Conservation (phyloP, 2,888 invertebrate species). For the Euplexia lucipara region DNA sequence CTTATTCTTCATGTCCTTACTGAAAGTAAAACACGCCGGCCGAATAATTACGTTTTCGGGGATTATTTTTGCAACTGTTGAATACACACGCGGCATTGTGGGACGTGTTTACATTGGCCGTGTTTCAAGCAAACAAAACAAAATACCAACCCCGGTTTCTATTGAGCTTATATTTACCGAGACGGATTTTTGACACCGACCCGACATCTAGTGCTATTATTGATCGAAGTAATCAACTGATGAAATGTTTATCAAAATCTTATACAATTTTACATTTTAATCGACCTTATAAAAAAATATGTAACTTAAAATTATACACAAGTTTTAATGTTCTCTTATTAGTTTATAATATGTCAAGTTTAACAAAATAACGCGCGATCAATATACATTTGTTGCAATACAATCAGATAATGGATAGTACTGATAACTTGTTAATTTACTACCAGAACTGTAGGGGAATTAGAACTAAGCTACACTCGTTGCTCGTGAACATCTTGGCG, state of each 20-base stretch:
- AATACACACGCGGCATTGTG: no score
- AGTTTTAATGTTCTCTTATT: neutral
- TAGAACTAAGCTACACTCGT: conserved; percentile 1
- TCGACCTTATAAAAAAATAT: neutral
- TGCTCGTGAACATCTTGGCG: neutral
- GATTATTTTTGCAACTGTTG: no score
- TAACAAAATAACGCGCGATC: neutral
- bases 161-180: no score
- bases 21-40: no score
- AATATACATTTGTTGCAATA: neutral
- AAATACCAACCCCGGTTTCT: no score
- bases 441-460: conserved; percentile 15
- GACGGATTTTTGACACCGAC: no score
- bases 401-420: neutral
- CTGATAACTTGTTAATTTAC: neutral
- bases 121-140: no score
- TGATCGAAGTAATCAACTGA: no score
- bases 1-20: no score
- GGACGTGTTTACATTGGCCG: no score
- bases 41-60: no score
- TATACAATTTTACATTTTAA: neutral
- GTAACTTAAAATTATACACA: conserved; percentile 1
- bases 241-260: neutral
- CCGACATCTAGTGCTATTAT: no score
- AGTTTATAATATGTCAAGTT: neutral